These are phyloP conservation scores for Coremacera marginata DNA, from an alignment of 2,888 invertebrate species.

Conservation along the genomic window DNA sequence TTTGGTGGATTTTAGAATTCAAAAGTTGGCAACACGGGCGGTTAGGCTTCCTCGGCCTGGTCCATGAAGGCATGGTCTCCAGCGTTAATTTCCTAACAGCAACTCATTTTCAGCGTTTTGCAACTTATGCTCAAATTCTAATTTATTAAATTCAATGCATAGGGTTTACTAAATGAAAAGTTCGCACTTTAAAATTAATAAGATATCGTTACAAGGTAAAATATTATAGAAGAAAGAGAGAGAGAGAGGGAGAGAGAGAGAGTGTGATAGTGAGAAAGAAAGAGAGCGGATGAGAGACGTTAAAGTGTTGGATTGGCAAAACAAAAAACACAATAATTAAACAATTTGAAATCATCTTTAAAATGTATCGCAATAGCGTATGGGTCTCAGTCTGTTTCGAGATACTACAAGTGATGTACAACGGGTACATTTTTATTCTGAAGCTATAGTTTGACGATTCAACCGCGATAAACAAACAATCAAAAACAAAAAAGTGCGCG, in stretches of 20 bases:
- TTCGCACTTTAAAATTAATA: too few relatives aligned
- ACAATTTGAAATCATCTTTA: slow-evolving; percentile 16
- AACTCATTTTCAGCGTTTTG: too few relatives aligned
- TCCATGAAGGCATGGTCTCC: too few relatives aligned
- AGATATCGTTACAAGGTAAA: too few relatives aligned
- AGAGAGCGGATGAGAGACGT: background rate
- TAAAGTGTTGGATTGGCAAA: background rate
- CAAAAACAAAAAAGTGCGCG: slow-evolving; percentile 16
- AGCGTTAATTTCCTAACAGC: too few relatives aligned
- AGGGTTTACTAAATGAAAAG: too few relatives aligned
- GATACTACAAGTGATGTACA: slow-evolving; percentile 17
- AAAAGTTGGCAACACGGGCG: too few relatives aligned
- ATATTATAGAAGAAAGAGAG: background rate
- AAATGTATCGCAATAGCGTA: slow-evolving; percentile 8
- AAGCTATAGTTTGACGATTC: background rate
- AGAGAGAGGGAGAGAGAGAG: background rate
- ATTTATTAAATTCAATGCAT: too few relatives aligned
- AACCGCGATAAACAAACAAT: background rate
- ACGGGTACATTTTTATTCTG: background rate
- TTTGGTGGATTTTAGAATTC: too few relatives aligned
- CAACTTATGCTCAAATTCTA: too few relatives aligned
- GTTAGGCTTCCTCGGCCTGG: too few relatives aligned
- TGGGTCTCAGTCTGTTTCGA: slow-evolving; percentile 22
- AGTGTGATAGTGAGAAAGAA: background rate
- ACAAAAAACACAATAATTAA: background rate